Percentiles rank a stretch among this genome's conserved stretches.
Evolutionary conservation across 1,140 invertebrate genomes (phyloP).

Genomic region (Mesaphorura yosii): DNA sequence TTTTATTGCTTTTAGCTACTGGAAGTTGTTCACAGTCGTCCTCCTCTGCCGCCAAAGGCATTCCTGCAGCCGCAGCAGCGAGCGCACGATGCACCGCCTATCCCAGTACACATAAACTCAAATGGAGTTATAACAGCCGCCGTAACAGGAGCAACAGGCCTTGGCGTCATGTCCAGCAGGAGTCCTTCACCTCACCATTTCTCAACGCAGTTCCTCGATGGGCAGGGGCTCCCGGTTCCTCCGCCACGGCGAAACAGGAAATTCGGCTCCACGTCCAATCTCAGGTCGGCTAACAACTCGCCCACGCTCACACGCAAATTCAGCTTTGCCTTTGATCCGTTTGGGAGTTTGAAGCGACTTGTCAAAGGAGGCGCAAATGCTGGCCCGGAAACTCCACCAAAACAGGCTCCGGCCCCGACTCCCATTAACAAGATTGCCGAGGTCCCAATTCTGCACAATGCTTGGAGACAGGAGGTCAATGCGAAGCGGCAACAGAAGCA

Average conservation of each 20-base stretch:
- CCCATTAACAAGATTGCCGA: constrained; percentile 12
- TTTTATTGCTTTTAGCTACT: constrained; percentile 16
- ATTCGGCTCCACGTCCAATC: constrained; percentile 31
- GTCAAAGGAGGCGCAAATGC: constrained; percentile 38
- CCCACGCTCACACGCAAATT: constrained; percentile 33
- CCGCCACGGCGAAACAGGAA: constrained; percentile 66
- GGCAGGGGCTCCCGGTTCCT: constrained; percentile 54
- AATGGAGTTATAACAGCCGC: too few relatives aligned
- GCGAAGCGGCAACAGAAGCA: neutral
- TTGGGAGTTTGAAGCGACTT: constrained; percentile 40
- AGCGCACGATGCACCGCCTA: too few relatives aligned
- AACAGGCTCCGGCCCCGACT: constrained; percentile 21
- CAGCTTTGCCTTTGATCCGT: constrained; percentile 37
- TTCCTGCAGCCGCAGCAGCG: too few relatives aligned
- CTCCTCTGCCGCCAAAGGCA: constrained; percentile 64
- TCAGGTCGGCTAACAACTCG: constrained; percentile 22
- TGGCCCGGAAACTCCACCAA: constrained; percentile 40
- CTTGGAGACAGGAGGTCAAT: neutral
- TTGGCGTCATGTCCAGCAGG: constrained; percentile 1
- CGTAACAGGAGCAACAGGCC: neutral
- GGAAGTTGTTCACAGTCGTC: constrained; percentile 39
- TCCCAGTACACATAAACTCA: too few relatives aligned
- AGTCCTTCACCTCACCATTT: constrained; percentile 8
- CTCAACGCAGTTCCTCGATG: constrained; percentile 10
- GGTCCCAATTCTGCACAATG: neutral